These are phyloP conservation scores for Acridotheres tristis DNA, from an alignment of 2,797 vertebrate species.

Conservation along the genomic window DNA sequence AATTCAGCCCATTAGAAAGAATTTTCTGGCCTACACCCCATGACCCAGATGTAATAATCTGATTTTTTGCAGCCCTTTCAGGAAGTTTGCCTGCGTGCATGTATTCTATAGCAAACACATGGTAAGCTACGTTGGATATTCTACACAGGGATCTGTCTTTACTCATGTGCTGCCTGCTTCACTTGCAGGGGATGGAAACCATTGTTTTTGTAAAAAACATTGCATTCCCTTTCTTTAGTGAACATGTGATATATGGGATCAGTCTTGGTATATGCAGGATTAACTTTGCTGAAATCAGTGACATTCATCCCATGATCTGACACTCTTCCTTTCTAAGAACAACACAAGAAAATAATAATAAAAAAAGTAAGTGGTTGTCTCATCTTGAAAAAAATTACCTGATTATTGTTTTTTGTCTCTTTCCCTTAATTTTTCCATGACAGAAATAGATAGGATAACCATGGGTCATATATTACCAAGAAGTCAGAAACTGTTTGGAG, in stretches of 20 bases:
- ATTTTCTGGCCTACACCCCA: neutral
- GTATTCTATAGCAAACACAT: rapidly evolving
- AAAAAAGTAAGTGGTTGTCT: neutral
- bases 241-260: neutral
- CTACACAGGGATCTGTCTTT: neutral
- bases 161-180: neutral
- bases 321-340: neutral
- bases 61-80: neutral
- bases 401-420: neutral
- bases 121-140: neutral
- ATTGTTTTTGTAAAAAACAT: neutral
- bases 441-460: neutral
- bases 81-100: neutral
- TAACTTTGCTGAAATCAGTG: neutral
- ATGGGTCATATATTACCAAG: neutral
- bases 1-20: neutral
- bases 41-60: neutral
- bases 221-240: neutral
- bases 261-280: neutral
- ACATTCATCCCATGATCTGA: neutral
- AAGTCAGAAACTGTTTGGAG: neutral
- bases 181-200: neutral
- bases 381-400: neutral
- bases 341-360: neutral
- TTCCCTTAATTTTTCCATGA: neutral